These are phyloP conservation scores for Zophobas atratus DNA, from an alignment of 1,140 invertebrate genomes.

Conservation along the genomic window DNA sequence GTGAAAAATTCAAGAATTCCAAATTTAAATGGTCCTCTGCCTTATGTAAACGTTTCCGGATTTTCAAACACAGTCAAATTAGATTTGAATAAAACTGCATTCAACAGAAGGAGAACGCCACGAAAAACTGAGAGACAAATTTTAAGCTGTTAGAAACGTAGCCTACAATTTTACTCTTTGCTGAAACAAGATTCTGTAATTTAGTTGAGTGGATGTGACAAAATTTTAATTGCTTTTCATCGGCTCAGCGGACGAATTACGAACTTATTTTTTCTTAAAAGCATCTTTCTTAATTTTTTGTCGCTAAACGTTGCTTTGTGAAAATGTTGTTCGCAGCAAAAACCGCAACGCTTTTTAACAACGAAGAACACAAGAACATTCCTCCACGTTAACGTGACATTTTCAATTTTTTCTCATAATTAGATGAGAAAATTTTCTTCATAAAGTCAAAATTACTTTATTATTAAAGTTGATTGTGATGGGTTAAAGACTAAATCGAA, in stretches of 20 bases:
- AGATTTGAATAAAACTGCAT: constrained; percentile 26
- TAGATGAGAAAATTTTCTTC: no score
- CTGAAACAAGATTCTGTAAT: constrained; percentile 18
- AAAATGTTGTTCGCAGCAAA: no score
- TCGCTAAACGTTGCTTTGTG: no score
- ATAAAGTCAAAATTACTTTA: no score
- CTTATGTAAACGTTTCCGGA: constrained; percentile 37
- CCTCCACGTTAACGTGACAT: no score
- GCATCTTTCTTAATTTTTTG: background rate
- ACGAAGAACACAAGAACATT: no score
- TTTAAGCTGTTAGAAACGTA: background rate
- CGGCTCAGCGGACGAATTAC: constrained; percentile 11
- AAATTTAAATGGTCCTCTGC: constrained; percentile 36
- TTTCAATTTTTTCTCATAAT: no score
- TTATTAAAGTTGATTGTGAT: no score
- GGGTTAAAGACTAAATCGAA: no score
- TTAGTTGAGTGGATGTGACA: constrained; percentile 14
- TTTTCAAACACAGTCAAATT: constrained; percentile 34
- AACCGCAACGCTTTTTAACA: no score
- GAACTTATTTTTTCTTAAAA: background rate
- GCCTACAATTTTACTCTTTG: background rate
- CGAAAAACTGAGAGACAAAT: background rate
- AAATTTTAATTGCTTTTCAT: constrained; percentile 28
- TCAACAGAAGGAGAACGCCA: constrained; percentile 3
- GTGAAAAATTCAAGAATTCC: constrained; percentile 46